These are phyloP conservation scores for Colistium nudipinnis DNA, from an alignment of 2,113 vertebrate genomes.

Conservation along the genomic window DNA sequence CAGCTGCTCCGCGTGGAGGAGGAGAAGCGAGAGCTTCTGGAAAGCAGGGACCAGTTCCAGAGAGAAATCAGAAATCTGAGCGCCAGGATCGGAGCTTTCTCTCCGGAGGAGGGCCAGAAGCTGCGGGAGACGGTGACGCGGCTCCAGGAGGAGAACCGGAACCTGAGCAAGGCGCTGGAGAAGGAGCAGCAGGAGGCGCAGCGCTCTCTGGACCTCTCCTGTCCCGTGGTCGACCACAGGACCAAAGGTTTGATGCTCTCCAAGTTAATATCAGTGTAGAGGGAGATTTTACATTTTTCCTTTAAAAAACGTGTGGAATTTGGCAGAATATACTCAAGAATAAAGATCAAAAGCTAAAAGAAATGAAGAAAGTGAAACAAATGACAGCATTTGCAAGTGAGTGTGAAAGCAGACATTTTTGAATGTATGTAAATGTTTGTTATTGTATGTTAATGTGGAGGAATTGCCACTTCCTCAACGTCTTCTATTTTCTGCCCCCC, in stretches of 20 bases:
- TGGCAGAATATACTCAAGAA: no score
- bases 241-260: conserved; percentile 34
- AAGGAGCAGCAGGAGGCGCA: neutral
- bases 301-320: no score
- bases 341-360: no score
- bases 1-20: neutral
- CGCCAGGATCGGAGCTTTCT: neutral
- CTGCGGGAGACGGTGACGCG: neutral
- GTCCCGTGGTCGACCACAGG: conserved; percentile 39
- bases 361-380: no score
- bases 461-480: no score
- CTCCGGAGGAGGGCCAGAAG: neutral
- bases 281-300: no score
- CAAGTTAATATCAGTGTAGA: no score
- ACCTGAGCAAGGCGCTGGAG: conserved; percentile 3
- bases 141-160: conserved; percentile 23
- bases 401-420: no score
- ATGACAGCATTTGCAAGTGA: no score
- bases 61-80: conserved; percentile 35
- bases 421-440: neutral
- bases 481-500: neutral
- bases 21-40: conserved; percentile 1
- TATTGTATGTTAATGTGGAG: no score
- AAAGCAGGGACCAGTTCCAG: neutral
- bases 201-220: conserved; percentile 42